These are phyloP conservation scores for Mythimna loreyi DNA, from an alignment of 2,888 invertebrate species.

Conservation along the genomic window DNA sequence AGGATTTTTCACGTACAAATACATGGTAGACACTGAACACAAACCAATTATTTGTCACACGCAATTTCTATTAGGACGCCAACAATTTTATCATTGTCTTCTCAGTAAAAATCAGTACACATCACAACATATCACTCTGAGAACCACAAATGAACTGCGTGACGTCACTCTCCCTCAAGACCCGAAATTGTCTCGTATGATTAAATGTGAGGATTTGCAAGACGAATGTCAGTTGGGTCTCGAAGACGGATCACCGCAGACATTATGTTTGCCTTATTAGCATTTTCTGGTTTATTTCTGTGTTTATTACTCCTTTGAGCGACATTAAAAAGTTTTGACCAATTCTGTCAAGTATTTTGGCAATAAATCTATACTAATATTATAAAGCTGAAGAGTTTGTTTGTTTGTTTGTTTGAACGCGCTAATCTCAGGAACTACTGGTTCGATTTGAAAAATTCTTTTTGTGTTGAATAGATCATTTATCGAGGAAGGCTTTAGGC, in stretches of 20 bases:
- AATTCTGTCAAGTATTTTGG: not conserved
- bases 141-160: constrained; percentile 49
- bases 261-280: constrained; percentile 41
- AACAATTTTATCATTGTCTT: not conserved
- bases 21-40: too few species aligned
- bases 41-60: too few species aligned
- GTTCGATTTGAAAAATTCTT: too few species aligned
- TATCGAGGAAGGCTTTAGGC: too few species aligned
- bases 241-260: constrained; percentile 54
- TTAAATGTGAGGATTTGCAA: constrained; percentile 69
- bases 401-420: too few species aligned
- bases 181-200: constrained; percentile 72
- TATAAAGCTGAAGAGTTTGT: too few species aligned
- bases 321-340: constrained; percentile 17
- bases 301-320: constrained; percentile 1
- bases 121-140: constrained; percentile 13
- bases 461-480: too few species aligned
- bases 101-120: constrained; percentile 28
- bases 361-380: too few species aligned
- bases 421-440: too few species aligned
- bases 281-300: constrained; percentile 34
- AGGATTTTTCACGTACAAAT: too few species aligned
- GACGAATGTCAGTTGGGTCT: constrained; percentile 67
- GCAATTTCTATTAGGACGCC: not conserved
- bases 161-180: constrained; percentile 45